Evolutionary conservation across 2,888 invertebrate species (phyloP).

Genomic region (Cataglyphis albicans): DNA sequence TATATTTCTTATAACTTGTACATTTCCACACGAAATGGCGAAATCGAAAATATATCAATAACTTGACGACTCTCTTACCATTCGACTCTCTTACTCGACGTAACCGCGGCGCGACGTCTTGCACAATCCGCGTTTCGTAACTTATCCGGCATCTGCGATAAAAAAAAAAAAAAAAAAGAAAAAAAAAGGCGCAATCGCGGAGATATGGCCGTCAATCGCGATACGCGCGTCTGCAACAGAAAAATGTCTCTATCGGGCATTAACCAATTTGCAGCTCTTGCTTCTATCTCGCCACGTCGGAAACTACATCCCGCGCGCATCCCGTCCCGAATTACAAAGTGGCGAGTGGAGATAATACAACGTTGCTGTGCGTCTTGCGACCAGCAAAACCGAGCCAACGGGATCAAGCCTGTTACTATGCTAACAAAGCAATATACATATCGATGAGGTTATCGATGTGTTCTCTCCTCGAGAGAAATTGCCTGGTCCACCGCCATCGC

Average conservation of each 20-base stretch:
- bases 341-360: slow-evolving; percentile 51
- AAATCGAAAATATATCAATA: background rate
- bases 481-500: slow-evolving; percentile 20
- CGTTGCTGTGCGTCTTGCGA: slow-evolving; percentile 44
- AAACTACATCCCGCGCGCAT: slow-evolving; percentile 9
- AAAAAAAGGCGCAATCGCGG: slow-evolving; percentile 2
- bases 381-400: slow-evolving; percentile 38
- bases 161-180: background rate
- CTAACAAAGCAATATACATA: slow-evolving; percentile 58
- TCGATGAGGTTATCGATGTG: slow-evolving; percentile 58
- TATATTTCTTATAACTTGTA: background rate
- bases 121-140: background rate
- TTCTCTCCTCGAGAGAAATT: slow-evolving; percentile 52
- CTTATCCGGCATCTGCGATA: background rate
- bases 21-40: background rate
- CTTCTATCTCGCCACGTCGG: slow-evolving; percentile 8
- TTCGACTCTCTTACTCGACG: background rate
- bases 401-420: slow-evolving; percentile 56
- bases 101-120: background rate
- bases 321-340: slow-evolving; percentile 52
- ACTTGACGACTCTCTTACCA: background rate
- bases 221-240: background rate
- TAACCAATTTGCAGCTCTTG: slow-evolving; percentile 29
- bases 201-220: background rate
- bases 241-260: slow-evolving; percentile 23